Base-by-base conservation (phyloP, 2,113 vertebrate species). In the Neogale vison region DNA sequence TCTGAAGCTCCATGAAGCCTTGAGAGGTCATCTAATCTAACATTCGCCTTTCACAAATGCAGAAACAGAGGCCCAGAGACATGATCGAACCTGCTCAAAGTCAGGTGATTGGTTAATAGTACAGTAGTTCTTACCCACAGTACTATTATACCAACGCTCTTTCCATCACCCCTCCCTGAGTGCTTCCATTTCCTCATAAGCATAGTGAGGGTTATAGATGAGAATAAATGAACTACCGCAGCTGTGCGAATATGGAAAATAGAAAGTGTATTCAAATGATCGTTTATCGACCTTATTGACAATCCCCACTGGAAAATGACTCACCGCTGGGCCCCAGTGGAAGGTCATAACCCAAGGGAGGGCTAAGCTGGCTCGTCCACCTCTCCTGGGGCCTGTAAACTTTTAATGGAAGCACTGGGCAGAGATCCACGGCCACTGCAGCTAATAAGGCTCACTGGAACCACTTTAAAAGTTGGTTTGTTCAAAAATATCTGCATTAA, bases 401-500 rank as follows among this genome's bases (percentile, higher is more conserved):
- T 97, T 97, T 97, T 97, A 94, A 98, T 88, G 77, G 76, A 15
- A 92, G 55, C 55, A 14, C 29, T 42, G 31, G 93, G 95, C 47
- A 76, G 84, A 88, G 6, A 93, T 85, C 71, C 67, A 88, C 29
- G 52, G 42, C 59, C 36, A 47, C 29, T 21, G 77, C 4, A 63
- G 52, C 77, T 97, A 98, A 98, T 93, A 50, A 95, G 88, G 76
- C 97, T 95, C 98, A 1, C 11, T 95, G 97, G 93, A 98, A 96
- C 94, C 97, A 97, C 95, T 97, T 98, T 96, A 95, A 96, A 96
- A 96, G 90, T 97, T 97, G 67, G 95, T 87, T 80, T 85, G 42
- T 63, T 92, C 0, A 8, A 93, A 96, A 95, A 87, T 39, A 52
- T 6, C 31, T 55, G 20, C 31, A 39, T 34, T 20, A 55, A 93